Base-by-base conservation (phyloP, 2,113 vertebrate genomes). In the Cricetomys ansorgei region DNA sequence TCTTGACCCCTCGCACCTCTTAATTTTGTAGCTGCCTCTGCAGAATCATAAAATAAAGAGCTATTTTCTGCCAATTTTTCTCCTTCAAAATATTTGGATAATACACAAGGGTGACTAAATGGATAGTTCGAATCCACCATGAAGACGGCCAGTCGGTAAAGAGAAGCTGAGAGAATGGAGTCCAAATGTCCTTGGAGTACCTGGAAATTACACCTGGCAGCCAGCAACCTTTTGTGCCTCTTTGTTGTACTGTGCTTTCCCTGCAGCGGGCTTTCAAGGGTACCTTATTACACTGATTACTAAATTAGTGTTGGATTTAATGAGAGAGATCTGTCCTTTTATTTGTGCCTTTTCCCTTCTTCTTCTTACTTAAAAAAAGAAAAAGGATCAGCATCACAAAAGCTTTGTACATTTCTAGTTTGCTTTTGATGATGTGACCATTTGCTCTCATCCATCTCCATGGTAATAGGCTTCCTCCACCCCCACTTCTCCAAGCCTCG, bases 301-400 rank as follows among this genome's bases (percentile, higher is more conserved):
- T 99, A 99, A 99, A 99, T 99, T 99, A 99, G 99, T 99, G 99
- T 99, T 99, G 98, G 98, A 98, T 98, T 99, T 99, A 98, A 99
- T 99, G 98, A 99, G 98, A 98, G 98, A 99, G 98, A 98, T 98
- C 98, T 98, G 96, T 95, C 98, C 99, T 99, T 99, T 99, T 99
- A 99, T 99, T 99, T 99, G 98, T 97, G 97, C 97, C 98, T 98
- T 98, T 98, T 98, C 97, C 57, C 80, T 96, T 96, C 97, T 98
- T 94, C 96, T 97, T 94, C 96, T 98, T 99, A 98, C 98, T 98
- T 98, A 75, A 96, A 97, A 97, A 97, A 97, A 94, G 87, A 93
- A 97, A 98, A 98, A 97, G 97, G 98, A 97, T 98, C 98, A 98
- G 98, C 98, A 98, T 98, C 98, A 98, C 98, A 99, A 99, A 99